Conservation (phyloP, 2,113 vertebrate genomes). For the Ramphastos sulfuratus region DNA sequence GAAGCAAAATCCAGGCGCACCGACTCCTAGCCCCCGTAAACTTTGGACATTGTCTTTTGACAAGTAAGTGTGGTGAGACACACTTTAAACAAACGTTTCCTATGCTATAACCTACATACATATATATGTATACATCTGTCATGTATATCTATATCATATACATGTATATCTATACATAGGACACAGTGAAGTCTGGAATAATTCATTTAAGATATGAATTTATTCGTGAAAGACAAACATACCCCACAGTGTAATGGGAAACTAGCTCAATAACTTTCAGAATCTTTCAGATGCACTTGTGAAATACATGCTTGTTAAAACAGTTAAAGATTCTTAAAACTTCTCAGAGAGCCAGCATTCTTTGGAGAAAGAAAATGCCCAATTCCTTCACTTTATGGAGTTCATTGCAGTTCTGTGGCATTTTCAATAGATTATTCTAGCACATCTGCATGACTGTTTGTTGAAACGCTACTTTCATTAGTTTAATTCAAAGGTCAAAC, state of each 20-base stretch:
- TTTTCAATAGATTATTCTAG: conserved; percentile 41
- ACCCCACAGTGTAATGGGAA: not conserved
- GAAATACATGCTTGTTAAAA: not conserved
- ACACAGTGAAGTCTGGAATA: not conserved
- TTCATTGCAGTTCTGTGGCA: not conserved
- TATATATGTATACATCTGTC: not conserved
- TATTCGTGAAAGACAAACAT: not conserved
- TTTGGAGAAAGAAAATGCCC: not conserved
- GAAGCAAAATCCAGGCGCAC: not conserved
- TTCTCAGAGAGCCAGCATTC: not conserved
- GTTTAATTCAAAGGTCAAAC: conserved; percentile 59
- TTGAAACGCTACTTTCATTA: conserved; percentile 42
- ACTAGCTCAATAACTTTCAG: not conserved
- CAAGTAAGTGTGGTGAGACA: not conserved
- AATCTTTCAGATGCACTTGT: conserved; percentile 6
- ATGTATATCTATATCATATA: too few relatives aligned
- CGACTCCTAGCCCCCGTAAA: not conserved
- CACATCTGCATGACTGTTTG: not conserved
- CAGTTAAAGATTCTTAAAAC: not conserved
- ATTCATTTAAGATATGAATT: not conserved
- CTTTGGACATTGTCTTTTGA: not conserved
- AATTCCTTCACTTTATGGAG: not conserved
- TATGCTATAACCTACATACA: not conserved
- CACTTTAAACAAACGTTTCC: not conserved
- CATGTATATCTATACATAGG: not conserved